Base-by-base conservation (phyloP, 2,888 invertebrate species). In the Mythimna vitellina region DNA sequence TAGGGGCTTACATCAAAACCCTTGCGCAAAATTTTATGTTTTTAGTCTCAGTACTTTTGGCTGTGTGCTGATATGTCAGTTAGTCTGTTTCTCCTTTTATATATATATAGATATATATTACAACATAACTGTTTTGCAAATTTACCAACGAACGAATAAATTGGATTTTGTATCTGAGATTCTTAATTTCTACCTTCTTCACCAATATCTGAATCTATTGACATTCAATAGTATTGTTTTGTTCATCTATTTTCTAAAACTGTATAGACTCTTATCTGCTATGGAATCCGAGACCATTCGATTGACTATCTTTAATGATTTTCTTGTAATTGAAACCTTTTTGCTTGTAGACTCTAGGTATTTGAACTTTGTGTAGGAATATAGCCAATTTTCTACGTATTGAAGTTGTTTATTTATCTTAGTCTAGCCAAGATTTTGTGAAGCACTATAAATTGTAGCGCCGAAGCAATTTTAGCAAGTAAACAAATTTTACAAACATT, bases 351-450 rank as follows among this genome's bases (percentile, higher is more conserved):
- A 51, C 25, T n/a, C 12, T 6, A 25, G 14, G 8, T 54, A 54
- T 70, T 61, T 9, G 20, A 49, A 51, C 12, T n/a, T 35, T 49
- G 7, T 12, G 6, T 25, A 12, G 38, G 7, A 12, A 38, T 51
- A 65, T 32, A 53, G 29, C 66, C 2, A 22, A 66, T 32, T 58
- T 3, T 58, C 17, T 5, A 54, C 58, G 5, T 12, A 65, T 65
- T 65, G 20, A 22, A 74, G 54, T 65, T 51, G 56, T 73, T 67
- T 56, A 63, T 61, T 63, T 42, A 46, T 57, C 25, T 63, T 25
- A 51, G 57, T 42, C n/a, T 57, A 61, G 54, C 25, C 29, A 32
- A 61, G 1, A 68, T 68, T 46, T 73, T 53, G 20, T 35, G 14
- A 14, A 61, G 10, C n/a, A 22, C 49, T 46, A 67, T 20, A 69